phyloP scores from a whole-genome alignment of 2,113 vertebrate genomes.

The Hepsetus odoe region DNA sequence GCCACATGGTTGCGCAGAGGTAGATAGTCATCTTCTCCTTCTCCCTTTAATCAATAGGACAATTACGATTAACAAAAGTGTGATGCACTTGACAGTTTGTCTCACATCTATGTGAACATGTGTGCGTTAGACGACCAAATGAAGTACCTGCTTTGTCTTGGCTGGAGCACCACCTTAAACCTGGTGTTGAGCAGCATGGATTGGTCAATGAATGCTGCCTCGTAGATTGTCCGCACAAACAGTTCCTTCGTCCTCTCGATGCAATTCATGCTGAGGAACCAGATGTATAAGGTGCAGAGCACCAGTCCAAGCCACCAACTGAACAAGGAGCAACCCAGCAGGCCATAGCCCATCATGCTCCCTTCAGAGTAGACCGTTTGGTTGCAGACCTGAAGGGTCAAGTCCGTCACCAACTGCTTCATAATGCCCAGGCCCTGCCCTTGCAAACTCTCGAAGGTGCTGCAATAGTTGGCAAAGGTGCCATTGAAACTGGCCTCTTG shows the following conservation, averaged over 20 bases:
- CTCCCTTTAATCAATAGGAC: neutral
- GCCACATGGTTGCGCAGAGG: slow-evolving; percentile 76
- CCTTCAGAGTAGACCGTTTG: neutral
- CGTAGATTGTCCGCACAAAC: slow-evolving; percentile 57
- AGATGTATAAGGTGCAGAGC: slow-evolving; percentile 57
- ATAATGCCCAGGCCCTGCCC: neutral
- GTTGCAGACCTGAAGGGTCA: slow-evolving; percentile 35
- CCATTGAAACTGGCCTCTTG: neutral
- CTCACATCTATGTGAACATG: neutral
- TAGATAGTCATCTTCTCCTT: slow-evolving; percentile 46
- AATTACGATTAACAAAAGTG: neutral
- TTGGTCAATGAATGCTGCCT: slow-evolving; percentile 62
- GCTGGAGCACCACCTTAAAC: slow-evolving; percentile 1
- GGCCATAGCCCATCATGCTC: neutral
- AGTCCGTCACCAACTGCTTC: slow-evolving; percentile 19
- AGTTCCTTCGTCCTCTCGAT: slow-evolving; percentile 61
- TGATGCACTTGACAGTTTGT: neutral
- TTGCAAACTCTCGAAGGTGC: neutral
- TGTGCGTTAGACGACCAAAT: neutral
- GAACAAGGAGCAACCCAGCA: slow-evolving; percentile 35
- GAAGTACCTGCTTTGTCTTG: neutral
- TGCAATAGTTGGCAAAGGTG: neutral
- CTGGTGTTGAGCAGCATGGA: slow-evolving; percentile 53
- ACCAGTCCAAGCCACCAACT: slow-evolving; percentile 52
- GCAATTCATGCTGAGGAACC: slow-evolving; percentile 44